Base-by-base conservation (phyloP, 1,140 invertebrate species). In the Trachymyrmex septentrionalis region DNA sequence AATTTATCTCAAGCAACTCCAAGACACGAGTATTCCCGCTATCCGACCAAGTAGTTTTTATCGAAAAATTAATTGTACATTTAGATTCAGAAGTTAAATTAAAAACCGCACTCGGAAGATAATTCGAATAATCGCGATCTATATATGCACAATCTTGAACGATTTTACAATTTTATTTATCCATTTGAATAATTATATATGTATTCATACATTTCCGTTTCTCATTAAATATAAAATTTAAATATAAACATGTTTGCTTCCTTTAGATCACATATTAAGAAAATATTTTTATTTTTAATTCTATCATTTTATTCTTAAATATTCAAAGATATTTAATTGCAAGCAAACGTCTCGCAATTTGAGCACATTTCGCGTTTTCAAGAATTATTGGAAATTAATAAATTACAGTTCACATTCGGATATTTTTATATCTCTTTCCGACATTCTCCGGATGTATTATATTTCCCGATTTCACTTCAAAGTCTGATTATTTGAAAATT, bases 1-100 rank as follows among this genome's bases (percentile, higher is more conserved):
- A 84, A 84, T 84, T 84, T 84, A 84, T 84, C 80, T 61, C n/a
- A 21, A 73, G 24, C 34, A 67, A 66, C 21, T 57, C 19, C 53
- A 10, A 72, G 24, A 59, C 50, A 48, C 66, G 14, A 55, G 64
- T 10, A 34, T 59, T 34, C 10, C 10, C 24, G 63, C 44, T 21
- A 24, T 24, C n/a, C 38, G 21, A 48, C 19, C 27, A 16, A 73
- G 2, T 2, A 14, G 1, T 75, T 59, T 61, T 48, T 24, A 19
- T 61, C 12, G 7, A 48, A 82, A 59, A 75, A 34, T 50, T 61
- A 73, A 84, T 61, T 84, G 61, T 44, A 67, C 19, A 7, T 9
- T 9, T 38, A 24, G 6, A 66, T 53, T 66, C 3, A 61, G 21
- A 44, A 44, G 0, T 50, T 16, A 69, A 50, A 24, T 69, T 69